Evolutionary conservation across 2,797 vertebrate species (phyloP), one percentile per base, ranked within the genome.

Genomic region (Melopsittacus undulatus): DNA sequence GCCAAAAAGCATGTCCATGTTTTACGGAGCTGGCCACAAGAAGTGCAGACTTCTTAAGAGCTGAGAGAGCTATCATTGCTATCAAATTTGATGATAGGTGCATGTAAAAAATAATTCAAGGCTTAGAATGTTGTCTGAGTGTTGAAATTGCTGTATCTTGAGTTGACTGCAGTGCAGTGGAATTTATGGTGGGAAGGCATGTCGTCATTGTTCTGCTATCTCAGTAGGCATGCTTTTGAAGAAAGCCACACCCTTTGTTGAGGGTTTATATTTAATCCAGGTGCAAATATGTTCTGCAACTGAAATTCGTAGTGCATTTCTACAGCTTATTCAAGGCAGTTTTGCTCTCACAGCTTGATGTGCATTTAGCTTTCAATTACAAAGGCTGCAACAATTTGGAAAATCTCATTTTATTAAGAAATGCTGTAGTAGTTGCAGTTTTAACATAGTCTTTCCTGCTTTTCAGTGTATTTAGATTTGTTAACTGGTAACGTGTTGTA

Each of bases 241-340:
- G 81, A 92, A 78, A 69, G 72, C 38, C 86, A 66, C 92, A 59
- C 94, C 70, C 56, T 67, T 80, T 56, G 43, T 20, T 76, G 56
- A 67, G 24, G 61, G 34, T 91, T 97, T 89, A 38, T 94, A 9
- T 94, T 94, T 92, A 83, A 95, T 91, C 87, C 77, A 70, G 51
- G 57, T 83, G 75, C 72, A 95, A 91, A 80, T 77, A 78, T 24
- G 84, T 92, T 51, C 64, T 87, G 64, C 51, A 74, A 3, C 36
- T 90, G 64, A 87, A 89, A 75, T 76, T 64, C 4, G 9, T 48
- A 46, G 48, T 61, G 34, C 36, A 20, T 87, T 90, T 94, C 77
- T 74, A 5, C 24, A 77, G 19, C 8, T 83, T 64, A 80, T 62
- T 40, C 45, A 72, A 90, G 57, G 32, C 4, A 12, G 30, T 86